These are phyloP conservation scores for Ptychodera flava DNA, from an alignment of 35 echinoderm and acorn worm species.

Conservation along the genomic window DNA sequence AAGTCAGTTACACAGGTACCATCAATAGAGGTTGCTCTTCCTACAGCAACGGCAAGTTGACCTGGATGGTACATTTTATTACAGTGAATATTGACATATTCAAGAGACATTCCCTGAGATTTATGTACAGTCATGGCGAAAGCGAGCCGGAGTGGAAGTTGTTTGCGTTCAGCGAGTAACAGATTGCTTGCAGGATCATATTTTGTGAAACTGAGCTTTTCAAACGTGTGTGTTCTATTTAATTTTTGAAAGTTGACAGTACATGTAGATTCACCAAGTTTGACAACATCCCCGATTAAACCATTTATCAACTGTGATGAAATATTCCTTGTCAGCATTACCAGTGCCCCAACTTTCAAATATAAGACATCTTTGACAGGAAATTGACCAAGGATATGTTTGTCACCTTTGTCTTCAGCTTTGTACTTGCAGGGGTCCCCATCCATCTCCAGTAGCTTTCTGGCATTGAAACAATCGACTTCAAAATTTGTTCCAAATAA, in stretches of 20 bases:
- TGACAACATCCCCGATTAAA: background rate
- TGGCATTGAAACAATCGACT: no score
- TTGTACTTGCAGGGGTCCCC: no score
- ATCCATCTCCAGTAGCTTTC: no score
- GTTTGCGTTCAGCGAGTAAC: slow-evolving; percentile 7
- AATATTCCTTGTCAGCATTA: background rate
- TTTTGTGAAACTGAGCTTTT: background rate
- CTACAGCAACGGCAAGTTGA: slow-evolving; percentile 16
- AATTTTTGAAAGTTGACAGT: no score
- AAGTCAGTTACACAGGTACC: background rate
- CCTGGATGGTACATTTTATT: slow-evolving; percentile 10
- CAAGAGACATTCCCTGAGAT: slow-evolving; percentile 17
- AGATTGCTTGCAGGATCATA: background rate
- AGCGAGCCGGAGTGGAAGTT: background rate
- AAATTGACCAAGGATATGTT: no score
- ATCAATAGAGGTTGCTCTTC: background rate
- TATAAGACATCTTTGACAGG: no score
- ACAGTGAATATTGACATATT: background rate
- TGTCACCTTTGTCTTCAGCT: no score
- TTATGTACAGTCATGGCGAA: slow-evolving; percentile 32
- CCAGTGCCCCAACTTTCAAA: slow-evolving; percentile 14
- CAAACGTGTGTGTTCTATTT: no score
- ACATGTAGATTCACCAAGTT: no score
- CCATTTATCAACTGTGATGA: slow-evolving; percentile 3
- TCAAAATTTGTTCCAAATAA: no score